Evolutionary conservation across 2,113 vertebrate genomes (phyloP), one percentile per base, ranked within the genome.

Genomic region (Prolemur simus): DNA sequence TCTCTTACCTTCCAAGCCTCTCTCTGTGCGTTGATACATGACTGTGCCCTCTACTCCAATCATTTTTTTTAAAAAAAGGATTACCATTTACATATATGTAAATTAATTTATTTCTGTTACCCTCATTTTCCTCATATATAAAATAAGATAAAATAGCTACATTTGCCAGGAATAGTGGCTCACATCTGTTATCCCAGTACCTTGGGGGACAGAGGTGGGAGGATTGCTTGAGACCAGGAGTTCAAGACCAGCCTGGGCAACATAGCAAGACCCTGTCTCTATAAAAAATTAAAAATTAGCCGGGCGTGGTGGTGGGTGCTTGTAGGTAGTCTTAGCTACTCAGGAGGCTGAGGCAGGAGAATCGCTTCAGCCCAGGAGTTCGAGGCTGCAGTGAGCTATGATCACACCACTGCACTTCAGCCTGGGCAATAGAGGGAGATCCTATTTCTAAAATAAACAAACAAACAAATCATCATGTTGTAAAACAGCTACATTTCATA

Each of bases 111-210:
- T 85, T 96, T 94, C 47, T 66, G 81, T 23, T n/a, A 58, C 39
- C 39, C 2, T 12, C 2, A 60, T 25, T 42, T 84, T 84, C 5
- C 66, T 90, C 45, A 54, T 54, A 45, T 80, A 10, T 89, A 87
- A 95, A 97, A n/a, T 56, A 45, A 80, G 23, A 78, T 82, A 69
- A 60, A 83, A 84, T 14, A n/a, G 27, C 69, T 49, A 54, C 18
- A 68, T 27, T 89, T 92, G 60, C 60, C 60, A 63, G 27, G 27
- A 1, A 29, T 4, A 29, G 27, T 29, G 60, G 60, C 27, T 63
- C 10, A 29, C 11, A 3, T 25, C 63, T 66, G 32, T 66, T 15
- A 34, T 66, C 63, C 32, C 32, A 66, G 32, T 15, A 25, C 60
- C 29, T 66, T 34, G 63, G 63, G 63, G 34, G 32, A 13, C 29